Percentiles rank a stretch among this genome's conserved stretches.
These are phyloP conservation scores for Oreocharis arfaki DNA, from an alignment of 2,113 vertebrate species.

Conservation along the genomic window DNA sequence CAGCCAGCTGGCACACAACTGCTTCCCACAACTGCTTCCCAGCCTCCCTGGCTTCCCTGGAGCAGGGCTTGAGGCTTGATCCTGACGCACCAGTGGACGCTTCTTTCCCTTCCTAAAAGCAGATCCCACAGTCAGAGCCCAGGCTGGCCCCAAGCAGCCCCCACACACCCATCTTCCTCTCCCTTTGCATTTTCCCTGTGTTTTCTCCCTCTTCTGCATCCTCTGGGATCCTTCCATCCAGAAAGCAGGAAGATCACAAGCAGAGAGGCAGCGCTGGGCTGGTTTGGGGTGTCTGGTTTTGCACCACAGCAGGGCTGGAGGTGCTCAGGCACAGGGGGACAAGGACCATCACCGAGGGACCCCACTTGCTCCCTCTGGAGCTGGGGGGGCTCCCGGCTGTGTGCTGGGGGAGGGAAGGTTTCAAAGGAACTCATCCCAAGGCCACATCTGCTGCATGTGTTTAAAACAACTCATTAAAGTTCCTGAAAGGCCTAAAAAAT, in stretches of 20 bases:
- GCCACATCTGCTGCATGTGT: constrained; percentile 45
- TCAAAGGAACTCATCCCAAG: constrained; percentile 54
- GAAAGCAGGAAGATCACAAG: rapidly evolving
- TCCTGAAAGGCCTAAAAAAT: constrained; percentile 61
- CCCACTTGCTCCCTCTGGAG: rapidly evolving
- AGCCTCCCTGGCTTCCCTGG: background rate
- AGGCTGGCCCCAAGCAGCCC: background rate
- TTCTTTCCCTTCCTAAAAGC: background rate
- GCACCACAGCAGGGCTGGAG: background rate
- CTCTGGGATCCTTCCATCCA: background rate
- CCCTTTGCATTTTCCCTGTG: background rate
- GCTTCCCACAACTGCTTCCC: background rate
- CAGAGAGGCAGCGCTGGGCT: rapidly evolving
- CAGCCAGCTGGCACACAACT: background rate
- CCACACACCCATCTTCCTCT: background rate
- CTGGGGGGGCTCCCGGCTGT: background rate
- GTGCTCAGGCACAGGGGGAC: background rate
- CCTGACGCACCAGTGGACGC: background rate
- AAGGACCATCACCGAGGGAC: background rate
- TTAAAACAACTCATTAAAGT: constrained; percentile 61
- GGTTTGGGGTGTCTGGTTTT: background rate
- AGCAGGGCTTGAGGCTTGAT: background rate
- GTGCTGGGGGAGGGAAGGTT: background rate
- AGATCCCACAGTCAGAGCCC: background rate
- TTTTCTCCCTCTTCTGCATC: background rate